phyloP scores from a whole-genome alignment of 1,140 invertebrate species.

The Mya arenaria region DNA sequence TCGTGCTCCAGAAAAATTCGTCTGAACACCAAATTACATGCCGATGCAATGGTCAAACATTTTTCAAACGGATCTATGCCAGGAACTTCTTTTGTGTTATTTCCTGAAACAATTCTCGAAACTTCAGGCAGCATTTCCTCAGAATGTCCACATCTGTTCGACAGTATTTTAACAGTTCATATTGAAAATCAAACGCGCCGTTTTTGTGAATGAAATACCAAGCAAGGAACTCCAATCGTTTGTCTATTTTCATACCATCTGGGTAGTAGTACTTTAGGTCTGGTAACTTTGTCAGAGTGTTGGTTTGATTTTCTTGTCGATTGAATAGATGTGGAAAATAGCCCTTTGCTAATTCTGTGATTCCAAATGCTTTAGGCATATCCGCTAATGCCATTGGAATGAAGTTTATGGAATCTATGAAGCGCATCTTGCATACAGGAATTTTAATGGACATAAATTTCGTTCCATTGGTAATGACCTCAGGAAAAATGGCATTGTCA shows the following conservation, averaged over 20 bases:
- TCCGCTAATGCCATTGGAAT: slow-evolving; percentile 13
- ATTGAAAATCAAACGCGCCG: slow-evolving; percentile 17
- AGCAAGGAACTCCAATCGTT: slow-evolving; percentile 15
- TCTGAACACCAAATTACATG: slow-evolving; percentile 17
- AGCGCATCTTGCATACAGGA: neutral
- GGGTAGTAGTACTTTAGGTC: neutral
- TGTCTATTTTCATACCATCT: slow-evolving; percentile 10
- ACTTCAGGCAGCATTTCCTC: neutral
- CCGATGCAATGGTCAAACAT: slow-evolving; percentile 2
- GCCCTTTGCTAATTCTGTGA: slow-evolving; percentile 30
- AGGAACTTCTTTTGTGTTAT: no score
- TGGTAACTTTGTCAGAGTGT: neutral
- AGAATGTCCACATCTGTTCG: slow-evolving; percentile 48
- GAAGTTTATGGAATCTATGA: slow-evolving; percentile 23
- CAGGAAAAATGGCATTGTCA: slow-evolving; percentile 50
- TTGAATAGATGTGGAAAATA: slow-evolving; percentile 44
- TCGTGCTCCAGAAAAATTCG: slow-evolving; percentile 4
- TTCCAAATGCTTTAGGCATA: slow-evolving; percentile 26
- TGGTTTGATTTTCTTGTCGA: slow-evolving; percentile 1
- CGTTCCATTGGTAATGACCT: slow-evolving; percentile 53
- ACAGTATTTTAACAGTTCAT: slow-evolving; percentile 23
- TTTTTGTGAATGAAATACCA: slow-evolving; percentile 39
- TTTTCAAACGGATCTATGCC: slow-evolving; percentile 13
- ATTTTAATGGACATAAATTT: slow-evolving; percentile 52
- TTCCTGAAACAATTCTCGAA: neutral